Percentiles rank a stretch among this genome's conserved stretches.
phyloP scores from a whole-genome alignment of 2,113 vertebrate species.

The Cynopterus brachyotis region DNA sequence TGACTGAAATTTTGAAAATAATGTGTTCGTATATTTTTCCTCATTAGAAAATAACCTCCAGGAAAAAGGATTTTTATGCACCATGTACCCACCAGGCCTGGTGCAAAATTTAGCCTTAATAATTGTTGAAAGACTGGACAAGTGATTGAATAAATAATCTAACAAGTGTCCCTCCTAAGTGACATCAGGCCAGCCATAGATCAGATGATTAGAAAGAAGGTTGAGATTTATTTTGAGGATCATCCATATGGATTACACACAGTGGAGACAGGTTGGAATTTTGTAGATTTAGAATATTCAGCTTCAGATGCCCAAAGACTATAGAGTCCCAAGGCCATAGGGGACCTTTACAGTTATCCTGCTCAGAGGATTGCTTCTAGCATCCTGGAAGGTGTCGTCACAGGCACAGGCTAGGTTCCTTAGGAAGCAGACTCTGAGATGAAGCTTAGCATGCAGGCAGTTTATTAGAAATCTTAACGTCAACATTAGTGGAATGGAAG shows the following conservation, averaged over 20 bases:
- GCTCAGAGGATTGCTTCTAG: not conserved
- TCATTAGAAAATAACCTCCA: not conserved
- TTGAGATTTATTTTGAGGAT: not conserved
- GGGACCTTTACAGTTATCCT: not conserved
- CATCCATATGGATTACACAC: not conserved
- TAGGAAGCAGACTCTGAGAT: not conserved
- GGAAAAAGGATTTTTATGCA: not conserved
- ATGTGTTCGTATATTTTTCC: not conserved
- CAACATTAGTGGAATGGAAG: not conserved
- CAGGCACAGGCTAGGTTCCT: not conserved
- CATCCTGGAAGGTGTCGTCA: not conserved
- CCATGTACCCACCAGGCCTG: not conserved
- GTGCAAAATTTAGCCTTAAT: not conserved
- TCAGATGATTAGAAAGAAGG: not conserved
- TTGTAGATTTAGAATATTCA: not conserved
- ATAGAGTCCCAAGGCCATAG: not conserved
- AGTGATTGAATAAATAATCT: not conserved
- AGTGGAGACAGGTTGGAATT: not conserved
- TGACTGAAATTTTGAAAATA: not conserved
- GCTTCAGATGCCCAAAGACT: not conserved
- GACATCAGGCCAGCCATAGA: not conserved
- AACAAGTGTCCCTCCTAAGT: not conserved
- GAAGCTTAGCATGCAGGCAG: not conserved
- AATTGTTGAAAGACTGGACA: slow-evolving; percentile 10
- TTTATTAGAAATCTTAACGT: not conserved